Base-by-base conservation (phyloP, 1,140 invertebrate species). In the Thaumatotibia leucotreta region DNA sequence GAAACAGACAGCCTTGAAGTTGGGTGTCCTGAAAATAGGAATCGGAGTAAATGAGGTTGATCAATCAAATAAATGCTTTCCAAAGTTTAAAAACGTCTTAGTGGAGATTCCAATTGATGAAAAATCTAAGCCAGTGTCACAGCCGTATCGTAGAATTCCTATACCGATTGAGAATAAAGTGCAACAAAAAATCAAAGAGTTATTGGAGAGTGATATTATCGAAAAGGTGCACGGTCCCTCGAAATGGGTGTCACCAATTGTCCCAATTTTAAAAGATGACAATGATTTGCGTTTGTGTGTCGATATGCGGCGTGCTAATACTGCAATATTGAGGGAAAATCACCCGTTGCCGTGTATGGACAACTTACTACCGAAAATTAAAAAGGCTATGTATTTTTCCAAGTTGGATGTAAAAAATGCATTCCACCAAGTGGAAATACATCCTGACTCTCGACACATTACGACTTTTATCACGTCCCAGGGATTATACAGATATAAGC, bases 221-320 rank as follows among this genome's bases (percentile, higher is more conserved):
- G 86, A 89, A 70, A 62, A 73, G 49, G 81, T 88, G 1, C 54
- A 71, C 10, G 79, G 69, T n/a, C 76, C 80, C 11, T 83, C 77
- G 0, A 17, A 29, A 35, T 89, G 84, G 83, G 67, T 90, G 11
- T 88, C 85, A 1, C 82, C 84, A 2, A 72, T 86, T 4, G 78
- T 84, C 0, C 76, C 77, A 9, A 72, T 84, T 10, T 24, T 81
- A 6, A 88, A 86, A 64, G 66, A 76, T 33, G 65, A 79, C 27
- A 73, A 69, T 2, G 80, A 87, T 31, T n/a, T 84, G 14, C 69
- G 83, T 0, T 52, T 89, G 5, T 86, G 83, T 63, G 54, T 88
- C 0, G 82, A 88, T 64, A 86, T 89, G 82, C 61, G 89, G 32
- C 39, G 73, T 27, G 85, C 80, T 0, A 73, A 80, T 66, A 6